These are phyloP conservation scores for Andrena hattorfiana DNA, from an alignment of 2,888 invertebrate genomes.

Conservation along the genomic window DNA sequence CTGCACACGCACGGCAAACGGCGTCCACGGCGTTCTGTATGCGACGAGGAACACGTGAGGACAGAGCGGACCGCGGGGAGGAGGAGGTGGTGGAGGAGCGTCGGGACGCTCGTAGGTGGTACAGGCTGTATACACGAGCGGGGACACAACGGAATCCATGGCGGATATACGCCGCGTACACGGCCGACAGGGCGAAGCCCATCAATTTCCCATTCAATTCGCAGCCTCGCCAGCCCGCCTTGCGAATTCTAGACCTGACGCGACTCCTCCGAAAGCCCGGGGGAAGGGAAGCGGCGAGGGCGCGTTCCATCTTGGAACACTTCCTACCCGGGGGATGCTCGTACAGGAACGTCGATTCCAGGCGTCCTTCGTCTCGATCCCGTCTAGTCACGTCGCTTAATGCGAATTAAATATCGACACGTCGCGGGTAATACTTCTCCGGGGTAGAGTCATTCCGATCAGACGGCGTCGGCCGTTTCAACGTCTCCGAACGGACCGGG, in stretches of 20 bases:
- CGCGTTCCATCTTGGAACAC: not conserved
- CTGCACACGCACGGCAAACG: slow-evolving; percentile 26
- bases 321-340: slow-evolving; percentile 9
- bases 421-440: not conserved
- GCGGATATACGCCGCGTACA: slow-evolving; percentile 77
- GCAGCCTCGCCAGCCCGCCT: slow-evolving; percentile 68
- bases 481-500: not conserved
- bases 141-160: slow-evolving; percentile 78
- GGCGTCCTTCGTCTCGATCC: not conserved
- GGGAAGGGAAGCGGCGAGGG: not conserved
- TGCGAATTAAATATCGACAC: slow-evolving; percentile 48
- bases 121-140: slow-evolving; percentile 72
- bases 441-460: not conserved
- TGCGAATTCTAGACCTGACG: slow-evolving; percentile 51
- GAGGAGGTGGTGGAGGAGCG: slow-evolving; percentile 3
- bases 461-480: slow-evolving; percentile 1
- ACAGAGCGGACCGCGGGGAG: not conserved
- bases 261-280: slow-evolving; percentile 27
- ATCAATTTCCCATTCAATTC: slow-evolving; percentile 82
- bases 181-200: slow-evolving; percentile 78
- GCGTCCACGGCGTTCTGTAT: slow-evolving; percentile 33
- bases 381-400: slow-evolving; percentile 38
- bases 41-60: slow-evolving; percentile 42
- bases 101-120: slow-evolving; percentile 59
- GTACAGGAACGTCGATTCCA: slow-evolving; percentile 38